phyloP scores from a whole-genome alignment of 23 tunicate species.

The Clavelina lepadiformis region DNA sequence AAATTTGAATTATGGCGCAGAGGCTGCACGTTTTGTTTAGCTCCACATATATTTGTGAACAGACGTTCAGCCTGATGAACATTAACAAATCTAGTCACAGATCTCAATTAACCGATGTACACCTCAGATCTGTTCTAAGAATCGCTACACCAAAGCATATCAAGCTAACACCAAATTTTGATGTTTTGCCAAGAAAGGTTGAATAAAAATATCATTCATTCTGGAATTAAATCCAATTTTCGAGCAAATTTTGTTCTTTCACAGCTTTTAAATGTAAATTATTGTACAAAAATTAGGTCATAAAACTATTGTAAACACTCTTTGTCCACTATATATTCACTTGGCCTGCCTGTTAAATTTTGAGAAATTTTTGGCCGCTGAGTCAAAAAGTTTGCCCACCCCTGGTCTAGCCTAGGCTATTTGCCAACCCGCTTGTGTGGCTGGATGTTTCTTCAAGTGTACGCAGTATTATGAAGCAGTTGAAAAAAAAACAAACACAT shows the following conservation, averaged over 20 bases:
- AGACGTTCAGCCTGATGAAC: slow-evolving; percentile 8
- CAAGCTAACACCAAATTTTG: not conserved
- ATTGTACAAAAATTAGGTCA: too few species aligned
- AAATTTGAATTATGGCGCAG: slow-evolving; percentile 4
- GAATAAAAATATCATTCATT: not conserved
- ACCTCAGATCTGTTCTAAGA: slow-evolving; percentile 8
- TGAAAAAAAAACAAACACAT: too few species aligned
- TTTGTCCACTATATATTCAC: too few species aligned
- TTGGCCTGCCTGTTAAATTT: not conserved
- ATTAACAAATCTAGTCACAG: slow-evolving; percentile 4
- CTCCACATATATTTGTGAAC: slow-evolving; percentile 3
- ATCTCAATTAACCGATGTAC: slow-evolving; percentile 10
- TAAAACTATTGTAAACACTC: too few species aligned
- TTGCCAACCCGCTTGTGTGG: too few species aligned
- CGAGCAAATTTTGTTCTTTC: too few species aligned
- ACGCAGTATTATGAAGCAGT: too few species aligned
- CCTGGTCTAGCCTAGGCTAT: not conserved
- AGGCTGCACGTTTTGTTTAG: slow-evolving; percentile 1
- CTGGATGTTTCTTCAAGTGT: too few species aligned
- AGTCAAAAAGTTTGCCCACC: slow-evolving; percentile 1
- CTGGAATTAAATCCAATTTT: not conserved
- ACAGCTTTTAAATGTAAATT: too few species aligned
- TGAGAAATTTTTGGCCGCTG: too few species aligned
- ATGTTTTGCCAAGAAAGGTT: not conserved
- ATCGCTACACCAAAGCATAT: too few species aligned